Base-by-base conservation (phyloP, 1,140 invertebrate genomes). In the Pararge aegeria region DNA sequence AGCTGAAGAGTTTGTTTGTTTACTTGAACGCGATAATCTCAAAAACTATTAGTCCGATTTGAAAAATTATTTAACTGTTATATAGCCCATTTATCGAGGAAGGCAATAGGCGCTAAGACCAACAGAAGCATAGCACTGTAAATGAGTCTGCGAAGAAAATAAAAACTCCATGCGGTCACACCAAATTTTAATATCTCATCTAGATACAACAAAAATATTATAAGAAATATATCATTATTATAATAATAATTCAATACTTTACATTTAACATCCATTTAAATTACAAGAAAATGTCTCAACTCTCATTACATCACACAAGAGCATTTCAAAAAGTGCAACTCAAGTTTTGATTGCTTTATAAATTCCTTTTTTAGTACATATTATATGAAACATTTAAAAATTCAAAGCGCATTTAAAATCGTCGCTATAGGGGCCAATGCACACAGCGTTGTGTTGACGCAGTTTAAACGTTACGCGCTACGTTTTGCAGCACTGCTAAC, bases 191-290 rank as follows among this genome's bases (percentile, higher is more conserved):
- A 34, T 46, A 46, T 20, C 21, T 20, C 20, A 46, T 24, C 20
- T 20, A 46, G 20, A 24, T 46, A 46, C 44, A 46, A 46, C 44
- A 46, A 46, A 46, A 46, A 46, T 46, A 46, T 46, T 19, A 24
- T 46, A 46, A 46, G 44, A 46, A 46, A 46, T 46, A 46, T 46
- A 46, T 40, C 7, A 40, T 42, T 42, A 42, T 21, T 12, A 34
- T 34, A 34, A n/a, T 21, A 10, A 46, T 21, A 21, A 46, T 42
- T 42, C 15, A 19, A 42, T 42, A 34, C 30, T 34, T 34, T 34
- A 34, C 30, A 34, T 34, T 34, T 34, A 12, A 34, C 30, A 34
- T 34, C n/a, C 30, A 34, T 34, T 34, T 34, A 7, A 34, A 12
- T 12, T 34, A 34, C 30, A 34, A 34, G 30, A 12, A 34, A 34